A percentile compares a stretch with the other conserved stretches of the same genome.
These are phyloP conservation scores for Chionoecetes opilio DNA, from an alignment of 1,140 invertebrate species.

Conservation along the genomic window DNA sequence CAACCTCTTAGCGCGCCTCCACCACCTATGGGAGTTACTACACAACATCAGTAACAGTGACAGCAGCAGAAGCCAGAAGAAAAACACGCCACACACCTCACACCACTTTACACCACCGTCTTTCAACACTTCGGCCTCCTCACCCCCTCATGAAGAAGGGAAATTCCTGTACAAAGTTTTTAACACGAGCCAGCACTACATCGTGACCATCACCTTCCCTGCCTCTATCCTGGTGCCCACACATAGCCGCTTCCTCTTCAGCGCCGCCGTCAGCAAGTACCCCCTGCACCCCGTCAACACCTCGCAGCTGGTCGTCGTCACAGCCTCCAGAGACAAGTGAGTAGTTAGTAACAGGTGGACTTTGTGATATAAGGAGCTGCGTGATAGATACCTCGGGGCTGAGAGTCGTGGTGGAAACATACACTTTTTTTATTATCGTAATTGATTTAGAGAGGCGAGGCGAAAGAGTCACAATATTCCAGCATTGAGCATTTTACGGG, in stretches of 20 bases:
- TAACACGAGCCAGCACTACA: neutral
- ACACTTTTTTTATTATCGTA: neutral
- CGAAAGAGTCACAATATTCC: neutral
- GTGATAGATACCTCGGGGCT: neutral
- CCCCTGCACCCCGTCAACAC: neutral
- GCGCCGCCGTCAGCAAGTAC: neutral
- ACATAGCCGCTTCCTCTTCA: constrained; percentile 1
- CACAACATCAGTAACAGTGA: neutral
- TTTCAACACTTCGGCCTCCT: neutral
- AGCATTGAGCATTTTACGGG: neutral
- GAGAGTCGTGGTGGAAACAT: neutral
- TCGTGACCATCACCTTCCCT: constrained; percentile 52
- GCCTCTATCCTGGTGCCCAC: neutral
- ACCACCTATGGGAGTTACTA: constrained; percentile 55
- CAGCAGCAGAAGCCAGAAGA: neutral
- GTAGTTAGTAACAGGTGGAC: neutral
- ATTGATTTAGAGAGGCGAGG: neutral
- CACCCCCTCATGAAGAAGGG: neutral
- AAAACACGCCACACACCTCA: neutral
- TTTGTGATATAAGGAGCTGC: neutral
- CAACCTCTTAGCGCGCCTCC: constrained; percentile 6
- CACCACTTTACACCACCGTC: too few species aligned
- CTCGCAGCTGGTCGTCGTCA: constrained; percentile 43
- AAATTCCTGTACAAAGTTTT: neutral
- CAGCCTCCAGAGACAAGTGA: constrained; percentile 37